Conservation (phyloP, 2,888 invertebrate species). For the Ophioninae sp. region DNA sequence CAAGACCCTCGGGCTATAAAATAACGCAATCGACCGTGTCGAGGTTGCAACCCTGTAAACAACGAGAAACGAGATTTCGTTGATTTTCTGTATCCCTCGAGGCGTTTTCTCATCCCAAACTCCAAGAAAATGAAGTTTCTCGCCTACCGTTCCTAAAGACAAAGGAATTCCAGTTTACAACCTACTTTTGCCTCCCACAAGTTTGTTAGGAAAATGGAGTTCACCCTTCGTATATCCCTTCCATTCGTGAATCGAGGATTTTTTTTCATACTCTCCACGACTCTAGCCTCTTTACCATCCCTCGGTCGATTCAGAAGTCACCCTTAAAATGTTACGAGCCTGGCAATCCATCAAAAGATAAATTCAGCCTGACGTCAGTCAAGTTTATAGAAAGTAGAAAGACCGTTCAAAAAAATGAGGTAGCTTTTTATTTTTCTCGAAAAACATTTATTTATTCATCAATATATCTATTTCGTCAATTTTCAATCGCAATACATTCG, state of each 20-base stretch:
- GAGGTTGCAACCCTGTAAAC: not conserved
- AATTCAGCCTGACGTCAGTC: not conserved
- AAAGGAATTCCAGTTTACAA: not conserved
- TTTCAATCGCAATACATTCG: too few relatives aligned
- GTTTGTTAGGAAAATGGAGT: not conserved
- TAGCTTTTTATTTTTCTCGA: too few relatives aligned
- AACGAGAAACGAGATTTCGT: not conserved
- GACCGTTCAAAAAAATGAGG: too few relatives aligned
- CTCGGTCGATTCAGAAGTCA: not conserved
- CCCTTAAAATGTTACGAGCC: constrained; percentile 46
- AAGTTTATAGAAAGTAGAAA: not conserved
- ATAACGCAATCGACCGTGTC: not conserved
- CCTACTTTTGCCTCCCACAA: not conserved
- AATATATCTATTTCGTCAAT: too few relatives aligned
- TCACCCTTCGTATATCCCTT: not conserved
- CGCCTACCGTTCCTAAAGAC: not conserved
- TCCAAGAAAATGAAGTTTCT: not conserved
- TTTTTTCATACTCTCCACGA: not conserved
- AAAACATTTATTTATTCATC: too few relatives aligned
- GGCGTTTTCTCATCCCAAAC: not conserved
- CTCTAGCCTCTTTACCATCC: constrained; percentile 8
- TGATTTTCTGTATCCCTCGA: not conserved
- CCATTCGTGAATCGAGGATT: not conserved
- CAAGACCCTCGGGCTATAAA: not conserved
- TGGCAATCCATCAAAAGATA: constrained; percentile 1